Conservation (phyloP, 2,888 invertebrate species). For the Lycia hirtaria region DNA sequence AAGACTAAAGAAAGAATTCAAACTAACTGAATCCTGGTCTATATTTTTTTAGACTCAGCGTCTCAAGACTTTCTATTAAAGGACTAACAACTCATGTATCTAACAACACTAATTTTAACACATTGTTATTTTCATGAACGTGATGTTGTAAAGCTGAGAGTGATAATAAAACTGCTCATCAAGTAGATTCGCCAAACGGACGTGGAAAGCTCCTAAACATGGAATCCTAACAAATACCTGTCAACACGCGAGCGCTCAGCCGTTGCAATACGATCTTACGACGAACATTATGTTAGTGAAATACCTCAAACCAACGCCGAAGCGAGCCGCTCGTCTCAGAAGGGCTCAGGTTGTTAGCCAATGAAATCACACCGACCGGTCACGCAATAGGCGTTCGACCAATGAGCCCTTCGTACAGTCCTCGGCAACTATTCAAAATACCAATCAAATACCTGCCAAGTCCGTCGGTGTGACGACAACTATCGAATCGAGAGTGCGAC, state of each 20-base stretch:
- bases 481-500: conserved; percentile 79
- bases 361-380: conserved; percentile 31
- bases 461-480: conserved; percentile 84
- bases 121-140: no score
- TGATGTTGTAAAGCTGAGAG: background rate
- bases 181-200: background rate
- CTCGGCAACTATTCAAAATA: conserved; percentile 76
- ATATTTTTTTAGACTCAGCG: no score
- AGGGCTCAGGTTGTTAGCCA: conserved; percentile 53
- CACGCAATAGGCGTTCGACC: conserved; percentile 48
- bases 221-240: conserved; percentile 80
- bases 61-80: no score
- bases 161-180: background rate
- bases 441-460: conserved; percentile 84
- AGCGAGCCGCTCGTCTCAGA: conserved; percentile 59
- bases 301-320: conserved; percentile 79
- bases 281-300: conserved; percentile 64
- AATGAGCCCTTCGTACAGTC: conserved; percentile 50
- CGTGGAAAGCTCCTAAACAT: conserved; percentile 35
- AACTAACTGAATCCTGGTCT: no score
- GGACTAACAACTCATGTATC: no score
- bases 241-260: conserved; percentile 57
- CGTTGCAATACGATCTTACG: conserved; percentile 55
- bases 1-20: no score
- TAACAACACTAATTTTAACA: no score